These are phyloP conservation scores for Ophioderma brevispina DNA, from an alignment of 35 echinoderm and acorn worm species.

Conservation along the genomic window DNA sequence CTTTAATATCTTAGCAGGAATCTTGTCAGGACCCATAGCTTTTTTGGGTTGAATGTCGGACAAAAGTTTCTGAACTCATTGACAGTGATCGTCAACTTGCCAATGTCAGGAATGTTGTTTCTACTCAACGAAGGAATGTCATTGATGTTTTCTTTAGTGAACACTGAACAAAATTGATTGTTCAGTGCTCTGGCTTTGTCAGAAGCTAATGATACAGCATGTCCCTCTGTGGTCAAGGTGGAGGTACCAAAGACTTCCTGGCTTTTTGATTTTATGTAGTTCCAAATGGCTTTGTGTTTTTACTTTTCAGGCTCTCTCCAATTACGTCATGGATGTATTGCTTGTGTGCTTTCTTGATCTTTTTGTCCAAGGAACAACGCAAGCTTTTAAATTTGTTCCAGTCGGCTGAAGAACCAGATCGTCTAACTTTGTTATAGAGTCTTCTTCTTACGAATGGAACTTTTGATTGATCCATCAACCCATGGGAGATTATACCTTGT, in stretches of 20 bases:
- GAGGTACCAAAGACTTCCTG: slow-evolving; percentile 40
- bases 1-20: too few relatives aligned
- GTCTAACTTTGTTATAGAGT: slow-evolving; percentile 38
- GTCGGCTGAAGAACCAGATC: background rate
- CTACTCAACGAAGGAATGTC: slow-evolving; percentile 4
- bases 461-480: slow-evolving; percentile 33
- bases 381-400: slow-evolving; percentile 18
- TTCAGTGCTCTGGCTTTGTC: slow-evolving; percentile 46
- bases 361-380: background rate
- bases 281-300: slow-evolving; percentile 59
- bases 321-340: slow-evolving; percentile 42
- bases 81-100: slow-evolving; percentile 21
- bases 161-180: slow-evolving; percentile 49
- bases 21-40: too few relatives aligned
- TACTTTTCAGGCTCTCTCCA: slow-evolving; percentile 27
- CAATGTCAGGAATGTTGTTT: slow-evolving; percentile 13
- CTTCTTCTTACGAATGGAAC: slow-evolving; percentile 41
- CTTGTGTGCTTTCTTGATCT: slow-evolving; percentile 28
- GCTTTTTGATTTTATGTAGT: slow-evolving; percentile 38
- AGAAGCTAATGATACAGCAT: background rate
- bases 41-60: too few relatives aligned
- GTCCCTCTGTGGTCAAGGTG: background rate
- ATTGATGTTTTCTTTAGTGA: slow-evolving; percentile 31
- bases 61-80: too few relatives aligned
- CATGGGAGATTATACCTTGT: slow-evolving; percentile 36